phyloP scores from a whole-genome alignment of 2,888 invertebrate genomes.

The Pristionchus exspectatus region DNA sequence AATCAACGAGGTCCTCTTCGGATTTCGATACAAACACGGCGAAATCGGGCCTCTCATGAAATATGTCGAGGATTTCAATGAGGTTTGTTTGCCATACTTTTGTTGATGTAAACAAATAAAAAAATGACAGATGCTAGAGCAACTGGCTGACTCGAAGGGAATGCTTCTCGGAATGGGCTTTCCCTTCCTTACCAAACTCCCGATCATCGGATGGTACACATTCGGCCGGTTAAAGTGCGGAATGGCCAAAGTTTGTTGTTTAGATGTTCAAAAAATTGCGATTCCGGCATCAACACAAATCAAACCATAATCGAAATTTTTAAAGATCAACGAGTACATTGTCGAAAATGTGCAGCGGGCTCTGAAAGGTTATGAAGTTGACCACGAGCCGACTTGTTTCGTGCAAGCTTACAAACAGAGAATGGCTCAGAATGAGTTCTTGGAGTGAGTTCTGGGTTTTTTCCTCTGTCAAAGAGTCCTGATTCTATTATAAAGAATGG shows the following conservation, averaged over 20 bases:
- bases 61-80: not conserved
- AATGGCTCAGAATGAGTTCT: not conserved
- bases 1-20: constrained; percentile 11
- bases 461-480: no score
- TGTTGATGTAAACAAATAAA: no score
- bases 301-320: not conserved
- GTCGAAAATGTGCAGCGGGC: not conserved
- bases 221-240: not conserved
- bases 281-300: no score
- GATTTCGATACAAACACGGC: not conserved
- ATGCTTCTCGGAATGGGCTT: not conserved
- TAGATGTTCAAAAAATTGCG: no score
- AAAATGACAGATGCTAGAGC: not conserved
- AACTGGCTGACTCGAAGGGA: not conserved
- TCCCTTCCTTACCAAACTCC: not conserved
- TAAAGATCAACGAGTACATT: not conserved
- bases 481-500: no score
- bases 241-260: not conserved
- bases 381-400: not conserved
- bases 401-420: not conserved
- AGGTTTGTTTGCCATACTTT: not conserved
- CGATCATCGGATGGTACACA: not conserved
- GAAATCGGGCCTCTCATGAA: not conserved
- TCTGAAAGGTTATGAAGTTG: not conserved
- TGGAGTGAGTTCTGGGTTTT: constrained; percentile 1